Evolutionary conservation across 2,797 vertebrate genomes (phyloP).

Genomic region (Epinephelus coioides): DNA sequence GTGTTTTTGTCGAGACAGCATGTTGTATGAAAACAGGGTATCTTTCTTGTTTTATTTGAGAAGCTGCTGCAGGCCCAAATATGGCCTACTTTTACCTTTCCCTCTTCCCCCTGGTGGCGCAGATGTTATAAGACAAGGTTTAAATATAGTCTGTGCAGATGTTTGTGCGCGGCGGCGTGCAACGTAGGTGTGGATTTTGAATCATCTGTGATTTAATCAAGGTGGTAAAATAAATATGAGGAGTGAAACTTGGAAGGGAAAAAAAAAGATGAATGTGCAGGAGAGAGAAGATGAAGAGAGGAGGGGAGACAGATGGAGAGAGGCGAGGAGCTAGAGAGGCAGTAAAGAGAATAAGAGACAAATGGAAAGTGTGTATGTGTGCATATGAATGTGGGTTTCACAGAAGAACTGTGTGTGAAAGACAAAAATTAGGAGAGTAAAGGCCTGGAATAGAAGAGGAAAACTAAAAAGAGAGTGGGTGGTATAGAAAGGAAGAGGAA

Average conservation of each 20-base stretch:
- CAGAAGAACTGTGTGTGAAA: conserved; percentile 28
- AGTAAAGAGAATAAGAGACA: conserved; percentile 37
- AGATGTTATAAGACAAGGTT: conserved; percentile 74
- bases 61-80: conserved; percentile 77
- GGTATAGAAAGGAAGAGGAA: conserved; percentile 12
- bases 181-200: conserved; percentile 61
- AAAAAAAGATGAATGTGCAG: conserved; percentile 16
- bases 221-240: conserved; percentile 50
- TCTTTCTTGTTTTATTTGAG: conserved; percentile 66
- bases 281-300: conserved; percentile 22
- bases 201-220: conserved; percentile 58
- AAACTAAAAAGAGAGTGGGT: conserved; percentile 8
- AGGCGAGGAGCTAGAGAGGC: conserved; percentile 27
- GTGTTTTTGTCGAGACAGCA: conserved; percentile 58
- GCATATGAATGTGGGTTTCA: conserved; percentile 17
- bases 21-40: conserved; percentile 48
- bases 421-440: conserved; percentile 24
- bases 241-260: conserved; percentile 18
- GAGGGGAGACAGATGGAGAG: conserved; percentile 33
- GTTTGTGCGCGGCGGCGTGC: conserved; percentile 60
- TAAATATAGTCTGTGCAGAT: conserved; percentile 83
- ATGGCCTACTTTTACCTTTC: conserved; percentile 83
- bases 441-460: conserved; percentile 7
- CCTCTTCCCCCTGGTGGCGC: conserved; percentile 66
- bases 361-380: conserved; percentile 21